Percentiles rank a stretch among this genome's conserved stretches.
These are phyloP conservation scores for Deilephila porcellus DNA, from an alignment of 2,888 invertebrate species.

Conservation along the genomic window DNA sequence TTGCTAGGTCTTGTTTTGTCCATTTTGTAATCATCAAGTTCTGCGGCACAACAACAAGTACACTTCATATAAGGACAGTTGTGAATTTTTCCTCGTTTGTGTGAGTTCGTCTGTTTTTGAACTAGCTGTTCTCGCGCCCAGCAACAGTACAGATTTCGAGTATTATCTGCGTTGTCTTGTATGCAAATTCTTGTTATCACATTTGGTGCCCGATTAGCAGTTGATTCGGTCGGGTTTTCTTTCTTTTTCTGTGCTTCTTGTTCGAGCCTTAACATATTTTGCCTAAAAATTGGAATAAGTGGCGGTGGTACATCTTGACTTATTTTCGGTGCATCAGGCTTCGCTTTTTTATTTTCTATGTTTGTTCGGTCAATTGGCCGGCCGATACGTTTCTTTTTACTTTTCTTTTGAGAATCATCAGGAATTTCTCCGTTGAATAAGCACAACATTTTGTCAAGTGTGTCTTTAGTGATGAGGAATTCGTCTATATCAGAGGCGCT, in stretches of 20 bases:
- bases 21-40: constrained; percentile 34
- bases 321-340: not conserved
- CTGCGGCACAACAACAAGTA: constrained; percentile 58
- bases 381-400: constrained; percentile 33
- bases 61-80: constrained; percentile 42
- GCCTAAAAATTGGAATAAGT: not conserved
- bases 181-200: constrained; percentile 2
- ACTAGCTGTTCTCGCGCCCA: constrained; percentile 53
- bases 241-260: not conserved
- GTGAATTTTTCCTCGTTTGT: constrained; percentile 37
- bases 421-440: constrained; percentile 44
- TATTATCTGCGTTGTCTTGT: constrained; percentile 32
- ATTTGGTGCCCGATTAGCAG: no score
- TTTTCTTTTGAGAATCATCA: constrained; percentile 32
- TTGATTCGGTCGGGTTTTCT: not conserved
- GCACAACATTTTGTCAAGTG: constrained; percentile 68
- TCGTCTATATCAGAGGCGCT: constrained; percentile 39
- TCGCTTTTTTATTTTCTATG: constrained; percentile 2
- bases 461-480: constrained; percentile 57
- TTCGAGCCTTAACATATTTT: not conserved
- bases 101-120: constrained; percentile 34
- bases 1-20: no score
- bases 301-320: constrained; percentile 4
- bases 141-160: constrained; percentile 51
- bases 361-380: not conserved